A percentile compares a stretch with the other conserved stretches of the same genome.
These are phyloP conservation scores for Tromatobia lineatoria DNA, from an alignment of 2,888 invertebrate genomes.

Conservation along the genomic window DNA sequence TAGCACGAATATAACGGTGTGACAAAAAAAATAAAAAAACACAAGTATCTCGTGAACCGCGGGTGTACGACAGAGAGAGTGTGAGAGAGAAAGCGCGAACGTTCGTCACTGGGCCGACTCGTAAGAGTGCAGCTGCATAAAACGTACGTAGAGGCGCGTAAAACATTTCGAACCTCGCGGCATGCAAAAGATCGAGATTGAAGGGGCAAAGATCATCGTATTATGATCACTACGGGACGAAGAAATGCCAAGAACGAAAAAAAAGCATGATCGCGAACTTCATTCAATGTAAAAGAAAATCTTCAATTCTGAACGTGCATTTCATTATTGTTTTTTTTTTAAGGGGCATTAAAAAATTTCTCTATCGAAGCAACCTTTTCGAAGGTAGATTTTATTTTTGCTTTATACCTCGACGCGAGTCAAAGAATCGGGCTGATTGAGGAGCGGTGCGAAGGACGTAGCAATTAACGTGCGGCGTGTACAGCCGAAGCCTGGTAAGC, in stretches of 20 bases:
- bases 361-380: background rate
- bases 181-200: background rate
- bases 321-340: background rate
- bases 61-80: background rate
- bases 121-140: slow-evolving; percentile 5
- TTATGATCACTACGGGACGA: background rate
- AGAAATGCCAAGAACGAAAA: background rate
- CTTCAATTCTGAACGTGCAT: background rate
- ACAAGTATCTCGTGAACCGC: background rate
- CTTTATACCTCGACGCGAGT: slow-evolving; percentile 6
- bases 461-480: slow-evolving; percentile 61
- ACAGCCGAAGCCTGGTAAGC: slow-evolving; percentile 6
- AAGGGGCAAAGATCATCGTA: background rate
- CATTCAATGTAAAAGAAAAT: background rate
- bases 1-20: background rate
- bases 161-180: background rate
- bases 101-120: slow-evolving; percentile 1
- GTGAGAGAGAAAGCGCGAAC: background rate
- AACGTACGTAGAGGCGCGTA: background rate
- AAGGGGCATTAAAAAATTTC: no score
- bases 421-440: slow-evolving; percentile 31
- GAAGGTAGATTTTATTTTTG: slow-evolving; percentile 12
- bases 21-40: background rate
- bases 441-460: slow-evolving; percentile 50
- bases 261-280: background rate